Base-by-base conservation (phyloP, 2,888 invertebrate species). In the Onchidella celtica region DNA sequence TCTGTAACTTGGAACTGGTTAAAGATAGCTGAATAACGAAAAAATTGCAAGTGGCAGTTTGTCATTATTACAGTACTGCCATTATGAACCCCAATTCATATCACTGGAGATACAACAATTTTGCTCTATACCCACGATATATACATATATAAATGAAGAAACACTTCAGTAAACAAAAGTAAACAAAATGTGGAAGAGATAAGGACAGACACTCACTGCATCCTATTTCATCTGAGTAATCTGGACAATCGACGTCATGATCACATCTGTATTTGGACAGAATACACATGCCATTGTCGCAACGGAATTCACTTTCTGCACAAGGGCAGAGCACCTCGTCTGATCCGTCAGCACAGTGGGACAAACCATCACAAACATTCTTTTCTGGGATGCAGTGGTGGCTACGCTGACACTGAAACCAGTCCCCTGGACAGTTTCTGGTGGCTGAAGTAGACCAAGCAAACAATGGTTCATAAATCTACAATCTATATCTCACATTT, bases 311-410 rank as follows among this genome's bases (percentile, higher is more conserved):
- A 69, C 79, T 85, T 27, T 94, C 81, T 2, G 77, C 76, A 77
- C 89, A 89, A 0, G 85, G 82, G 75, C 87, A 86, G 75, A 73
- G 61, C 57, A 85, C 73, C 61, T 91, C 91, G 65, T 91, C 91
- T 3, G 86, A 85, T 0, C 87, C 88, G 55, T 89, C 87, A 0
- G 74, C 81, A 83, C 91, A 91, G 78, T 91, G 91, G 2, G 85
- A 83, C 27, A 87, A 86, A 0, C 87, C 86, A 93, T 97, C 97
- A 93, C 97, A 97, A 70, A 95, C 94, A 96, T 96, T 97, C 40
- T 95, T 47, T 27, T 70, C 40, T 27, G 68, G 68, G 14, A 85
- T 96, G 92, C 97, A 97, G 79, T 96, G 96, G 27, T 94, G 94
- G 38, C 47, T 36, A 27, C 63, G 66, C 14, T 59, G 32, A 92